Conservation (phyloP, 2,113 vertebrate genomes). For the Carassius carassius region DNA sequence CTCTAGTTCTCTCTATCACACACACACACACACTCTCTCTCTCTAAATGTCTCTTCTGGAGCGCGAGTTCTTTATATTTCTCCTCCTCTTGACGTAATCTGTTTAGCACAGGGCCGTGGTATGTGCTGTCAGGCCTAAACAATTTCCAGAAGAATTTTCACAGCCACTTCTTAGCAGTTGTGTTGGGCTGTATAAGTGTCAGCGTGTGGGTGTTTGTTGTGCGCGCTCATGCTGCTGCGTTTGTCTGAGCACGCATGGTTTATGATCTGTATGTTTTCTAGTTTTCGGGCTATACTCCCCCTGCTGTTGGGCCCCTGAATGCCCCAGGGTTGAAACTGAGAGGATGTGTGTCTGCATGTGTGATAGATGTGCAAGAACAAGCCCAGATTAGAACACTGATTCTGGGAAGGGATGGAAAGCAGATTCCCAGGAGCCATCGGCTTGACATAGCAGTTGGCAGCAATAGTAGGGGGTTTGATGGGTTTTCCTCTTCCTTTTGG, state of each 20-base stretch:
- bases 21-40: too few relatives aligned
- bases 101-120: constrained; percentile 40
- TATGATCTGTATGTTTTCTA: neutral
- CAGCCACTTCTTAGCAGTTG: neutral
- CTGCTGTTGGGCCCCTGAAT: constrained; percentile 21
- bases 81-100: constrained; percentile 43
- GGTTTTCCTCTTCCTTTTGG: constrained; percentile 49
- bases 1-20: neutral
- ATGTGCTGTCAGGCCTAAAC: constrained; percentile 49
- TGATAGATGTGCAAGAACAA: constrained; percentile 33
- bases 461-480: constrained; percentile 35
- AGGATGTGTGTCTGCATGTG: constrained; percentile 15
- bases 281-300: neutral
- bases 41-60: constrained; percentile 7
- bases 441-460: constrained; percentile 40
- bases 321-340: neutral
- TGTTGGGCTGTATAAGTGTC: constrained; percentile 36
- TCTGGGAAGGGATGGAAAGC: constrained; percentile 46
- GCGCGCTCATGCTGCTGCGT: constrained; percentile 25
- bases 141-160: constrained; percentile 40
- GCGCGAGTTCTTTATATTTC: constrained; percentile 28
- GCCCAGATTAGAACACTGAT: constrained; percentile 59
- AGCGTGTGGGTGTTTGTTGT: constrained; percentile 42
- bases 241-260: neutral
- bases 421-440: constrained; percentile 25